These are phyloP conservation scores for Fopius arisanus DNA, from an alignment of 1,140 invertebrate species.

Conservation along the genomic window DNA sequence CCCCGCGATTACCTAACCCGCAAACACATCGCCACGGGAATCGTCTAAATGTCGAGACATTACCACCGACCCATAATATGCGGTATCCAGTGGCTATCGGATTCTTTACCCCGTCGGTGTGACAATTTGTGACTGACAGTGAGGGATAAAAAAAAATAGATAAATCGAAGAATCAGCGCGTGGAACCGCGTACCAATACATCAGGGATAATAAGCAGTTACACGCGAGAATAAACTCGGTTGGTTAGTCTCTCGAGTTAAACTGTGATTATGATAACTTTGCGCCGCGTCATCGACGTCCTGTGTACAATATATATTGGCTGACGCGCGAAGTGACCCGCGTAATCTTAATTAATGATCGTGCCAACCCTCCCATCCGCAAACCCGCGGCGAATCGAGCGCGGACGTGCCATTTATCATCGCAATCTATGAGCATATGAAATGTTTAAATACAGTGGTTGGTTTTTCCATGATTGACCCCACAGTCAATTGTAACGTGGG, in stretches of 20 bases:
- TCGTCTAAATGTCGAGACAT: conserved; percentile 52
- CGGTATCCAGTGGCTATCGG: background rate
- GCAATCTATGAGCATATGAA: background rate
- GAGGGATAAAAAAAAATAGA: no score
- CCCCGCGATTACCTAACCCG: conserved; percentile 58
- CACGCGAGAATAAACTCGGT: background rate
- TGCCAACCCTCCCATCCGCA: background rate
- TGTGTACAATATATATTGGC: background rate
- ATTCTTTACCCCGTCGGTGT: background rate
- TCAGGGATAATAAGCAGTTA: conserved; percentile 44
- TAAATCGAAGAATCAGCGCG: no score
- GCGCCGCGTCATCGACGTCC: background rate
- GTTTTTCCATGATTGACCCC: no score
- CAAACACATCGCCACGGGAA: conserved; percentile 55
- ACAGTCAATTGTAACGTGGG: no score
- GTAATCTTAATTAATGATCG: conserved; percentile 53
- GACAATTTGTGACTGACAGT: no score
- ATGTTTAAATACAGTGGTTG: background rate
- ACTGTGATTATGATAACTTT: conserved; percentile 17
- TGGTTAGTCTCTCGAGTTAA: background rate
- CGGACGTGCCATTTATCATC: background rate
- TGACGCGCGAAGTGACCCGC: conserved; percentile 42
- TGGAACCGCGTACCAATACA: conserved; percentile 33
- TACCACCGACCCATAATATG: conserved; percentile 42
- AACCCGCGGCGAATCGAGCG: background rate